Evolutionary conservation across 2,113 vertebrate species (phyloP), one percentile per base, ranked within the genome.

Genomic region (Sebastes fasciatus): DNA sequence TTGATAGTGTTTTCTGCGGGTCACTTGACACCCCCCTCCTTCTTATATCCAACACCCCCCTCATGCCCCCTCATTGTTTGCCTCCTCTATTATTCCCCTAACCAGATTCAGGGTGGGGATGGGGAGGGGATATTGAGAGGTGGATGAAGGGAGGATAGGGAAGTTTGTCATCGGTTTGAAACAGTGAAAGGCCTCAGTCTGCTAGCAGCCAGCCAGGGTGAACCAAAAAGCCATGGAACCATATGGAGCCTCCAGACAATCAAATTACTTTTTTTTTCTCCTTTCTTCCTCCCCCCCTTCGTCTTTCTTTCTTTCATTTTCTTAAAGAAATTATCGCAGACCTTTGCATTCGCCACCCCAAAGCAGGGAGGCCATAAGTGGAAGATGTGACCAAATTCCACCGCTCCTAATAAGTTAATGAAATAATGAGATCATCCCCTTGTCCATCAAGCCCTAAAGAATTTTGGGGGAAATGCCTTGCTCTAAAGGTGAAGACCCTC

Each of bases 1-100:
- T 95, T 95, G 94, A 92, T 94, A 92, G 90, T 94, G 91, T 94
- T 95, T 95, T 94, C 93, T 92, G 93, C 49, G 94, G 93, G 94
- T 95, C 94, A 94, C 93, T 95, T 94, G 93, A 94, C 93, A 92
- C 85, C 92, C 93, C 83, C 92, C 80, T 80, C 78, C 84, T 58
- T 80, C 74, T 83, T 90, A 69, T 86, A 77, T 75, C 81, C 66
- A 46, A 71, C 85, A 79, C 87, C 83, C 80, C 79, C 64, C 51
- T 61, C 61, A 82, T 87, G 57, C 88, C 73, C 89, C 79, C 68
- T 85, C 79, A 95, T 95, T 95, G 90, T 95, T 93, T 88, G 85
- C 88, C 79, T 62, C 79, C 86, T 83, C 93, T 91, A 94, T 96
- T 96, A 93, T 96, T 95, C 93, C 78, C 84, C 88, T 93, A 94